Evolutionary conservation across 37 sponge, comb jelly and placozoan species (phyloP).

Genomic region (Mnemiopsis leidyi): DNA sequence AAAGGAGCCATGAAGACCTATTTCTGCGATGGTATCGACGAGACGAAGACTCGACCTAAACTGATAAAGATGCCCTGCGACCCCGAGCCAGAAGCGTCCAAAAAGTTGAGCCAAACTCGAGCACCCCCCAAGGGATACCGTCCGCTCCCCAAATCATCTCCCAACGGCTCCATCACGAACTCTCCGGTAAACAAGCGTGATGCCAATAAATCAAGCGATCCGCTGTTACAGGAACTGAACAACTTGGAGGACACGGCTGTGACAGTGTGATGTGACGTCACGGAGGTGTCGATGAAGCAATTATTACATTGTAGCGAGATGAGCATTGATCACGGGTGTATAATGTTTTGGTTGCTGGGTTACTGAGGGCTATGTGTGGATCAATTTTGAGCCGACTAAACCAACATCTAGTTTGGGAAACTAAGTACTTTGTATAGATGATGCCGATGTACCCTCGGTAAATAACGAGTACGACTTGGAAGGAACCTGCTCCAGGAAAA

Average conservation of each 20-base stretch:
- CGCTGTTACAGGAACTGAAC: neutral
- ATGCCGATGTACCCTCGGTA: no score
- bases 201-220: neutral
- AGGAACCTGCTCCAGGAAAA: no score
- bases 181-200: neutral
- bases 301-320: no score
- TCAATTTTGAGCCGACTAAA: no score
- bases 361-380: no score
- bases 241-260: neutral
- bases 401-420: no score
- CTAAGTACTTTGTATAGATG: no score
- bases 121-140: neutral
- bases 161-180: neutral
- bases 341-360: no score
- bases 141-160: neutral
- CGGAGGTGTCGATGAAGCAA: no score
- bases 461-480: no score
- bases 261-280: no score
- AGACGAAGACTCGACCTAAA: neutral
- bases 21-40: constrained; percentile 5
- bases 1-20: constrained; percentile 25
- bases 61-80: neutral
- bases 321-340: no score
- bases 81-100: neutral
- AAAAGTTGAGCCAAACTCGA: neutral